Conservation (phyloP, 2,888 invertebrate species). For the Chymomyza amoena region DNA sequence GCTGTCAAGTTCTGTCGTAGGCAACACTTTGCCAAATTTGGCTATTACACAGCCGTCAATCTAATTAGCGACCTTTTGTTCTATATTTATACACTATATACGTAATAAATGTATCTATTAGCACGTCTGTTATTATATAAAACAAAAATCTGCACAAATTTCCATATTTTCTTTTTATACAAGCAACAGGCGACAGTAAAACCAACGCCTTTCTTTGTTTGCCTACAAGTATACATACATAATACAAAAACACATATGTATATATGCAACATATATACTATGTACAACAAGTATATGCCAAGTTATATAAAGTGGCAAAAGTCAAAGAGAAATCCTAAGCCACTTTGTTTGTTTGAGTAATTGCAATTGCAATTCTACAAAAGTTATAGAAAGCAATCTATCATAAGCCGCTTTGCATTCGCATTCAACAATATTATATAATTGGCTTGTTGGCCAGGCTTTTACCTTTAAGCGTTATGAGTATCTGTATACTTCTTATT, state of each 20-base stretch:
- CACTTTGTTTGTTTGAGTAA: not conserved
- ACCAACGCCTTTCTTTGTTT: slow-evolving; percentile 1
- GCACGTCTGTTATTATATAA: not conserved
- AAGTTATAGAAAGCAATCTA: not conserved
- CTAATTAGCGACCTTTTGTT: not conserved
- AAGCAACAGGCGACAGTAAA: not conserved
- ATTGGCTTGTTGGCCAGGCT: not conserved
- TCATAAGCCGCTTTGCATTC: not conserved
- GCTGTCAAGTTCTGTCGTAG: not conserved
- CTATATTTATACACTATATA: not conserved
- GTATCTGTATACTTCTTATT: not conserved
- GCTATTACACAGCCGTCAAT: not conserved
- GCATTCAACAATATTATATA: not conserved
- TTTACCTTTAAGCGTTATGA: not conserved
- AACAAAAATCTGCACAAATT: not conserved
- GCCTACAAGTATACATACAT: not conserved
- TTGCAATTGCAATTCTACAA: not conserved
- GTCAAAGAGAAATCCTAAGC: not conserved
- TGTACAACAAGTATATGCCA: not conserved
- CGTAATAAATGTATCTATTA: not conserved
- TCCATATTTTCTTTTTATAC: not conserved
- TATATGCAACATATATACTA: no score
- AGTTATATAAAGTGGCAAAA: not conserved
- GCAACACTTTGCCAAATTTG: not conserved
- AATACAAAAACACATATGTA: not conserved